These are phyloP conservation scores for Atherix ibis DNA, from an alignment of 2,888 invertebrate genomes.

Conservation along the genomic window DNA sequence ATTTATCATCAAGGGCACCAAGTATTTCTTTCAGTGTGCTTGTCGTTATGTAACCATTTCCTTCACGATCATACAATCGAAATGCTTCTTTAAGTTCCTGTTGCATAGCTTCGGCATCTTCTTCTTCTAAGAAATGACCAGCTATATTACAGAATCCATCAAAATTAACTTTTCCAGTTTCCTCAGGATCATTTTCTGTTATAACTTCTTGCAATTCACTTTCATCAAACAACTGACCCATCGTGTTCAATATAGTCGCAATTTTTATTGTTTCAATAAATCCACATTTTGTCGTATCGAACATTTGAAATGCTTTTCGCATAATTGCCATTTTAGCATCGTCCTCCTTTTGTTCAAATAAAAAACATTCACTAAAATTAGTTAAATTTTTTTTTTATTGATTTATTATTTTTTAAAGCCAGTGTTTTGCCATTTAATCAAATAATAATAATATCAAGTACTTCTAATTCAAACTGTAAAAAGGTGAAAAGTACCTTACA, in stretches of 20 bases:
- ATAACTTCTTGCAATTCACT: conserved; percentile 77
- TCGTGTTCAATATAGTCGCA: conserved; percentile 82
- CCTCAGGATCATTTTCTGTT: conserved; percentile 84
- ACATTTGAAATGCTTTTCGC: conserved; percentile 94
- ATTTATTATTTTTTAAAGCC: too few species aligned
- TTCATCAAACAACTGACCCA: conserved; percentile 90
- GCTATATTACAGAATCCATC: conserved; percentile 89
- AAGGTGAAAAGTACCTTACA: too few species aligned
- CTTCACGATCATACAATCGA: conserved; percentile 90
- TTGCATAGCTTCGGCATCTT: conserved; percentile 91
- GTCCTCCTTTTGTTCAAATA: conserved; percentile 39
- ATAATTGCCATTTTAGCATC: conserved; percentile 77
- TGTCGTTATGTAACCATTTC: conserved; percentile 86
- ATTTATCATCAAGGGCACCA: conserved; percentile 82
- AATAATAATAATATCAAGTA: too few species aligned
- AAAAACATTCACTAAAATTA: too few species aligned
- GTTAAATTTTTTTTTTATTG: too few species aligned
- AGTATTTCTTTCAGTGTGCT: conserved; percentile 85
- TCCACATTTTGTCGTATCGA: conserved; percentile 83
- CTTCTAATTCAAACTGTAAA: too few species aligned
- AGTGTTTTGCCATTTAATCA: too few species aligned
- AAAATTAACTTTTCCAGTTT: conserved; percentile 80
- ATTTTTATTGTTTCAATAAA: conserved; percentile 84
- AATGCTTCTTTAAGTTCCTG: conserved; percentile 96
- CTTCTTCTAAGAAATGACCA: conserved; percentile 86